Percentiles rank a stretch among this genome's conserved stretches.
Conservation (phyloP, 2,113 vertebrate genomes). For the Clupea harengus region DNA sequence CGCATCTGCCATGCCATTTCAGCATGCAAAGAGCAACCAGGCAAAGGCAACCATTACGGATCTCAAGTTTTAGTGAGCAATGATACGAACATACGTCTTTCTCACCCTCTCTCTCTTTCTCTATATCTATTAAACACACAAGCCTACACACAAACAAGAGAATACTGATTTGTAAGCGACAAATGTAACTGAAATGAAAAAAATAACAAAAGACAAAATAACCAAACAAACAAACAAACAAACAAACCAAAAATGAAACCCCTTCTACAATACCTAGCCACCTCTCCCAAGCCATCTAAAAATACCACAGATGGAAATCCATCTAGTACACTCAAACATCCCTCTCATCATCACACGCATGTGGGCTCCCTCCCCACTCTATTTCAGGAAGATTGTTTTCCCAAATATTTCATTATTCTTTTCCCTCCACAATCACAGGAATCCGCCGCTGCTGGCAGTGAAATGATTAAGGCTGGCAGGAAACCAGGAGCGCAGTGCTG, state of each 20-base stretch:
- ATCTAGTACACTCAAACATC: not conserved
- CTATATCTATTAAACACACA: not conserved
- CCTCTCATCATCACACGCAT: not conserved
- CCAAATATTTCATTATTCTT: constrained; percentile 12
- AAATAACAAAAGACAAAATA: not conserved
- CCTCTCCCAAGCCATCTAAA: not conserved
- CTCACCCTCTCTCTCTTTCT: not conserved
- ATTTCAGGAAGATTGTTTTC: constrained; percentile 9
- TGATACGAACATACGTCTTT: not conserved
- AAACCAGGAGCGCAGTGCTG: not conserved
- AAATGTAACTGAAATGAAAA: not conserved
- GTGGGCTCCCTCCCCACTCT: not conserved
- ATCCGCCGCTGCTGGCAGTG: not conserved
- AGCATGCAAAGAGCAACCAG: not conserved
- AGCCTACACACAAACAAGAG: not conserved
- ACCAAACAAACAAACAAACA: not conserved
- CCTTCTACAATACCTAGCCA: not conserved
- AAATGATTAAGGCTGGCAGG: not conserved
- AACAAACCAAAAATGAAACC: not conserved
- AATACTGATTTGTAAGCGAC: not conserved
- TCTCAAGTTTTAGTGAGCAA: not conserved
- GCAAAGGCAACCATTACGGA: not conserved
- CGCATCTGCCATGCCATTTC: not conserved
- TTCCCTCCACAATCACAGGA: not conserved
- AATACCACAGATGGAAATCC: not conserved